Conservation (phyloP, 2,888 invertebrate genomes). For the Desoria tigrina region DNA sequence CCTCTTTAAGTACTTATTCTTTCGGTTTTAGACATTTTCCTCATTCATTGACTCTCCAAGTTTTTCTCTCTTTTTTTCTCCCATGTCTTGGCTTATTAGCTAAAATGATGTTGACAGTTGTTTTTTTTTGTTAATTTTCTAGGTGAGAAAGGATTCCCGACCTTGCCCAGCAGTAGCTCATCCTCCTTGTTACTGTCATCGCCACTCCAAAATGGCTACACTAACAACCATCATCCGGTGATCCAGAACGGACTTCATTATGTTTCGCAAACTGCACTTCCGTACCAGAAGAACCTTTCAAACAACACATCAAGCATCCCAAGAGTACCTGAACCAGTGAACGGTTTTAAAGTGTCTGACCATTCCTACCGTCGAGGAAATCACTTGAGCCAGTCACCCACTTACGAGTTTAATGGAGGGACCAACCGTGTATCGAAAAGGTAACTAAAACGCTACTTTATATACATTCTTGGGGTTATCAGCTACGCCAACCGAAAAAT, state of each 20-base stretch:
- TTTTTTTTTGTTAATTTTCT: too few species aligned
- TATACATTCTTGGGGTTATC: not conserved
- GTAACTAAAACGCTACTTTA: conserved; percentile 15
- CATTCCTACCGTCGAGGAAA: conserved; percentile 52
- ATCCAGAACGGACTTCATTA: conserved; percentile 51
- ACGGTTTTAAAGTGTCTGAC: conserved; percentile 53
- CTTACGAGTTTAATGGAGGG: conserved; percentile 54
- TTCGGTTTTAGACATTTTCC: conserved; percentile 58
- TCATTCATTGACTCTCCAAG: too few species aligned
- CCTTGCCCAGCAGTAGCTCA: conserved; percentile 49
- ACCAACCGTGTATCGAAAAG: conserved; percentile 51
- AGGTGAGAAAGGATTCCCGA: conserved; percentile 54
- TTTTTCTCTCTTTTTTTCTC: too few species aligned
- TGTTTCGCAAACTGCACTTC: conserved; percentile 43
- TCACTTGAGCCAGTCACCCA: conserved; percentile 52
- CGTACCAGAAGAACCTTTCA: conserved; percentile 34
- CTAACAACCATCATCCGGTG: conserved; percentile 47
- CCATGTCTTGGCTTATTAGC: too few species aligned
- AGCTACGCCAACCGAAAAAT: not conserved
- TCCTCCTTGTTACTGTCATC: conserved; percentile 45
- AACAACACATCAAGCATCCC: conserved; percentile 49
- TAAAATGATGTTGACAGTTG: too few species aligned
- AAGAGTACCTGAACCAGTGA: conserved; percentile 54
- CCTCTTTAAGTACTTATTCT: too few species aligned
- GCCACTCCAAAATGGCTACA: conserved; percentile 51